These are phyloP conservation scores for Tineola bisselliella DNA, from an alignment of 2,888 invertebrate genomes.

Conservation along the genomic window DNA sequence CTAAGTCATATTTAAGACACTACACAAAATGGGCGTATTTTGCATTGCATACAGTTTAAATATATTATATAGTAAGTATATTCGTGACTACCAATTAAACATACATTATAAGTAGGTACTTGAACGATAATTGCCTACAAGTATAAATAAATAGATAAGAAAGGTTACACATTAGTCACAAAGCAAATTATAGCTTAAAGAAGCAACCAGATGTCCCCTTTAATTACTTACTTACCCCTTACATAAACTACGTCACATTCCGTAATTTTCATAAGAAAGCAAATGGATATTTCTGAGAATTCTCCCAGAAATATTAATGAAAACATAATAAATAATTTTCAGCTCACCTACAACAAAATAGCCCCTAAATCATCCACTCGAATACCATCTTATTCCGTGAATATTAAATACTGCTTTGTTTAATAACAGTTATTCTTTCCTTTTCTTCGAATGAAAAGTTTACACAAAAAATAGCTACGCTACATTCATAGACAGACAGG, in stretches of 20 bases:
- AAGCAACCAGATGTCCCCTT: conserved; percentile 5
- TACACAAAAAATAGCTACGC: background rate
- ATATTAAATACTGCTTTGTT: conserved; percentile 7
- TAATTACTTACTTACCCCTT: conserved; percentile 12
- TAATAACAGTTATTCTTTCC: background rate
- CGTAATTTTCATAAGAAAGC: conserved; percentile 14
- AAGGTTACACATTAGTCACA: background rate
- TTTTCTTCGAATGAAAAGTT: background rate
- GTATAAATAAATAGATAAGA: background rate
- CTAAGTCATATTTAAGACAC: too few species aligned
- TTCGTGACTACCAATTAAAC: too few species aligned
- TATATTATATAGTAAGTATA: too few species aligned
- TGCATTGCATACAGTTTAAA: too few species aligned
- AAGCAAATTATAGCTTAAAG: background rate
- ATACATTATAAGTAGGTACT: background rate
- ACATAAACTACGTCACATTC: conserved; percentile 3
- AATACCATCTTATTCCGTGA: conserved; percentile 5
- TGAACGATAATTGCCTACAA: background rate
- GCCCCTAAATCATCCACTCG: conserved; percentile 9
- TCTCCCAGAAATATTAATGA: conserved; percentile 14
- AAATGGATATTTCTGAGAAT: conserved; percentile 10
- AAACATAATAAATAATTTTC: conserved; percentile 16
- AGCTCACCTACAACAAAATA: conserved; percentile 12
- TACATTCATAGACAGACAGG: too few species aligned
- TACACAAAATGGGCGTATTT: too few species aligned